Conservation (phyloP, 2,113 vertebrate species). For the Austrofundulus limnaeus region DNA sequence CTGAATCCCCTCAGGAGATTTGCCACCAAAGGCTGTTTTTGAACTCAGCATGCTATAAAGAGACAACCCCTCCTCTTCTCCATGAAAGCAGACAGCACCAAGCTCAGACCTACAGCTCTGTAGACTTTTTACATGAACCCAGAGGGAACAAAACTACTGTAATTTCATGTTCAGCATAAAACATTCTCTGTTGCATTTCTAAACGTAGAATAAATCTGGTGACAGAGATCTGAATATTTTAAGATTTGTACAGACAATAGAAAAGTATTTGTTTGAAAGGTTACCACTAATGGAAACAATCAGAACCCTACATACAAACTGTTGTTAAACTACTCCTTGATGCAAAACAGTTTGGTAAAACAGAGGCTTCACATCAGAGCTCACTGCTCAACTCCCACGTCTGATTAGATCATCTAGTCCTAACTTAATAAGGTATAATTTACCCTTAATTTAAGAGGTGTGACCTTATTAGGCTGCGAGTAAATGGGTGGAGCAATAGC, state of each 20-base stretch:
- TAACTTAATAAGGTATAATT: slow-evolving; percentile 76
- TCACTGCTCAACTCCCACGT: slow-evolving; percentile 8
- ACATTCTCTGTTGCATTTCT: background rate
- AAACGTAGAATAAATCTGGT: too few species aligned
- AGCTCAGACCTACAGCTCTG: slow-evolving; percentile 33
- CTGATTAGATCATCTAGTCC: slow-evolving; percentile 46
- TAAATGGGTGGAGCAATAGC: slow-evolving; percentile 49
- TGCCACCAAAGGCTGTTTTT: slow-evolving; percentile 68
- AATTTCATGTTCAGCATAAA: slow-evolving; percentile 30
- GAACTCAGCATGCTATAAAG: slow-evolving; percentile 77
- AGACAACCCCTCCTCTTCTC: slow-evolving; percentile 19
- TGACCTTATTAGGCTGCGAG: slow-evolving; percentile 77
- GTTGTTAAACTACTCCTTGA: slow-evolving; percentile 5
- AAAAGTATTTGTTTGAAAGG: too few species aligned
- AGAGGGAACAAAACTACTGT: slow-evolving; percentile 16
- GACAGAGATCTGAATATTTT: too few species aligned
- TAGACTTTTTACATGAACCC: slow-evolving; percentile 39
- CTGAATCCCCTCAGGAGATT: slow-evolving; percentile 52
- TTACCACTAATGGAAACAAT: background rate
- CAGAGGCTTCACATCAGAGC: slow-evolving; percentile 30
- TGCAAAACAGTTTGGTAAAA: slow-evolving; percentile 20
- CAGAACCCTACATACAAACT: background rate
- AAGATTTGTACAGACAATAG: too few species aligned
- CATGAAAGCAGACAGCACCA: slow-evolving; percentile 41
- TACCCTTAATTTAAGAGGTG: slow-evolving; percentile 71